Conservation (phyloP, 2,888 invertebrate genomes). For the Clanis bilineata region DNA sequence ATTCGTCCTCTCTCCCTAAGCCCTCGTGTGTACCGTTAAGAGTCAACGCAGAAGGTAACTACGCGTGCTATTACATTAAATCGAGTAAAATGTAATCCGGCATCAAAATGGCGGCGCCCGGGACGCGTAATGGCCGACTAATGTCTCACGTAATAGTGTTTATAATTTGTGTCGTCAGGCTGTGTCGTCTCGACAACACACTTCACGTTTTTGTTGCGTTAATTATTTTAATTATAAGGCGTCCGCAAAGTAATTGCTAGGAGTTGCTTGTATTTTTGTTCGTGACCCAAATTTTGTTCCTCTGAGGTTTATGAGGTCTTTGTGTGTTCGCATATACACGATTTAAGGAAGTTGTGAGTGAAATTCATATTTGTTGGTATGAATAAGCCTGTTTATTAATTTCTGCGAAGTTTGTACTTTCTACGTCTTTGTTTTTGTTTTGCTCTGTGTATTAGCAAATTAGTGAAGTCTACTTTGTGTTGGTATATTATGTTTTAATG, state of each 20-base stretch:
- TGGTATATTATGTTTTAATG: no score
- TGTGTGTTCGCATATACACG: neutral
- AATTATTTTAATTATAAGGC: constrained; percentile 35
- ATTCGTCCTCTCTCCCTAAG: constrained; percentile 20
- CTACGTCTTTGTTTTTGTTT: neutral
- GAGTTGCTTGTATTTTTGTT: constrained; percentile 28
- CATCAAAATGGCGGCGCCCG: constrained; percentile 52
- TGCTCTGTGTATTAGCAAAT: no score
- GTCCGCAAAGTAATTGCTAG: constrained; percentile 16
- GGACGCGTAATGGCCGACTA: constrained; percentile 50
- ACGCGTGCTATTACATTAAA: constrained; percentile 56
- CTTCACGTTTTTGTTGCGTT: constrained; percentile 18
- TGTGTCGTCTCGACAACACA: constrained; percentile 6
- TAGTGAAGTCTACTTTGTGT: no score
- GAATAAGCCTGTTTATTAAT: neutral
- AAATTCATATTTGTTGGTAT: neutral
- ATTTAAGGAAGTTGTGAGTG: neutral
- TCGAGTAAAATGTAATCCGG: constrained; percentile 56
- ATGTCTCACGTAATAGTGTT: constrained; percentile 61
- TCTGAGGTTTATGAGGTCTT: constrained; percentile 17
- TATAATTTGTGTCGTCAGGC: constrained; percentile 42
- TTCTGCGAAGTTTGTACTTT: neutral
- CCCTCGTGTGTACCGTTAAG: constrained; percentile 38
- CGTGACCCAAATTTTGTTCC: constrained; percentile 17
- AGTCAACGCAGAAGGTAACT: constrained; percentile 34